These are phyloP conservation scores for Umimayanthus chanpuru DNA, from an alignment of 92 coral and sea anemone genomes.

Conservation along the genomic window DNA sequence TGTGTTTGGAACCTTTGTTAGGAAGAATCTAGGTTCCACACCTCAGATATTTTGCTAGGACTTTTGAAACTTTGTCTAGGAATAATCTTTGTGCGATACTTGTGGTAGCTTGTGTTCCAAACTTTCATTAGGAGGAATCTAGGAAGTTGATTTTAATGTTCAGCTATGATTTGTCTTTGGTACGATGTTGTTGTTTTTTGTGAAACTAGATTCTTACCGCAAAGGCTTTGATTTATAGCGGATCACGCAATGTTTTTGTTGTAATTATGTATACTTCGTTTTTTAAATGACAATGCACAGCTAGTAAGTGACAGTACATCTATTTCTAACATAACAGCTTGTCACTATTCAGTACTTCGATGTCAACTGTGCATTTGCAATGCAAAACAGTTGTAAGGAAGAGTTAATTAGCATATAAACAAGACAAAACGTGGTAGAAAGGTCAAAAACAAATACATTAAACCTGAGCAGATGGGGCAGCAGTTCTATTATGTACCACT, in stretches of 20 bases:
- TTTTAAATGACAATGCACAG: background rate
- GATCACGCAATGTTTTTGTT: too few relatives aligned
- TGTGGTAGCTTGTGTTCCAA: too few relatives aligned
- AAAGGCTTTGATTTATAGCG: background rate
- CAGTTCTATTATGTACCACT: background rate
- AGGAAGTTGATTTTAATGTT: too few relatives aligned
- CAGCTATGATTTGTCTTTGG: background rate
- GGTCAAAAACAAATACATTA: background rate
- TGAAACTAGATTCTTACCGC: background rate
- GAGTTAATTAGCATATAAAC: constrained; percentile 25
- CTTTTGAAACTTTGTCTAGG: too few relatives aligned
- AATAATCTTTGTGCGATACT: too few relatives aligned
- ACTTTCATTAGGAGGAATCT: too few relatives aligned
- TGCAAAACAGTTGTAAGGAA: background rate
- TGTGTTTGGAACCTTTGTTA: too few relatives aligned
- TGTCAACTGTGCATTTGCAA: background rate
- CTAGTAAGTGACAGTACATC: too few relatives aligned
- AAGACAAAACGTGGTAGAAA: constrained; percentile 28
- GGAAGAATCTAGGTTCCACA: too few relatives aligned
- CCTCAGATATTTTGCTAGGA: too few relatives aligned
- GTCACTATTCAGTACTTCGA: background rate
- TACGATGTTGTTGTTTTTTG: background rate
- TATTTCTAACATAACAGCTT: background rate
- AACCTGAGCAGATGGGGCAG: background rate
- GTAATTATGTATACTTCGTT: background rate